Percentiles rank a stretch among this genome's conserved stretches.
phyloP scores from a whole-genome alignment of 2,888 invertebrate genomes.

The Mantis religiosa region DNA sequence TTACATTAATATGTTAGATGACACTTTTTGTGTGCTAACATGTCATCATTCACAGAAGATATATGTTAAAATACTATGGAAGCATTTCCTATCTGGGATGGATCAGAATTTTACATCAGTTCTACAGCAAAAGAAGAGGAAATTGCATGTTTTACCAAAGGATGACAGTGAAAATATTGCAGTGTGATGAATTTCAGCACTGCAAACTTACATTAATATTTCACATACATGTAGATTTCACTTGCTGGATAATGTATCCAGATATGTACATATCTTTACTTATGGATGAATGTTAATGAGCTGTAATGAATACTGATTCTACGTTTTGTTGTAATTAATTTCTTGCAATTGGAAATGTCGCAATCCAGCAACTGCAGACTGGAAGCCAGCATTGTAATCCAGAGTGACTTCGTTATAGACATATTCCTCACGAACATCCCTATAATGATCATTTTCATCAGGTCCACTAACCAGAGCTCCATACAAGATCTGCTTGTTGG shows the following conservation, averaged over 20 bases:
- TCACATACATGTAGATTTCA: not conserved
- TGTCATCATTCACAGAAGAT: too few relatives aligned
- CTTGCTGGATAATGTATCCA: not conserved
- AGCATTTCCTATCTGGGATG: not conserved
- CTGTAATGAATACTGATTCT: not conserved
- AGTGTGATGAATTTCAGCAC: not conserved
- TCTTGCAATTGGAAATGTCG: constrained; percentile 38
- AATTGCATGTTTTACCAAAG: not conserved
- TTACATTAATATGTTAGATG: too few relatives aligned
- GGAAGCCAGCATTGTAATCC: constrained; percentile 56
- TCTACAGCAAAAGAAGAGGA: not conserved
- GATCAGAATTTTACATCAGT: not conserved
- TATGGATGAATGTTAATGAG: not conserved
- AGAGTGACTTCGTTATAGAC: constrained; percentile 54
- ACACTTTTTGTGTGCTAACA: too few relatives aligned
- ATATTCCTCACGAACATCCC: constrained; percentile 51
- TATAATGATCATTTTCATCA: constrained; percentile 50
- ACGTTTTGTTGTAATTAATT: not conserved
- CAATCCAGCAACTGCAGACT: constrained; percentile 50
- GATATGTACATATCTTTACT: not conserved
- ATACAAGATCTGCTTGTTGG: constrained; percentile 52
- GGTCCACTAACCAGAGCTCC: constrained; percentile 58
- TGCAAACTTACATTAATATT: not conserved
- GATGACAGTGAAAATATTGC: not conserved
- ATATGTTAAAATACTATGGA: not conserved